Percentiles rank a stretch among this genome's conserved stretches.
These are phyloP conservation scores for Dolichoris vasculosae DNA, from an alignment of 1,140 invertebrate species.

Conservation along the genomic window DNA sequence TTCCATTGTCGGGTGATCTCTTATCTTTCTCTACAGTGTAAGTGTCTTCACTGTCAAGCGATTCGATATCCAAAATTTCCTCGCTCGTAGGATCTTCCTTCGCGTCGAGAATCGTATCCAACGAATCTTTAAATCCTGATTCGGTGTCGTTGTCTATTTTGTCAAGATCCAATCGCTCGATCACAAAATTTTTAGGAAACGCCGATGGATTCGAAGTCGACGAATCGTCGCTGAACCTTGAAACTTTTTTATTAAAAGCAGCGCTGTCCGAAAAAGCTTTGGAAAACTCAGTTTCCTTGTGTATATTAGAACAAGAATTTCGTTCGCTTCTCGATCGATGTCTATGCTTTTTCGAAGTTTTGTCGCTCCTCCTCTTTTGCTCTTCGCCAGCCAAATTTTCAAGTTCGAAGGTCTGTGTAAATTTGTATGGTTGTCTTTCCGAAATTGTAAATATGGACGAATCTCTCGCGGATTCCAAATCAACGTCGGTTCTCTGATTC, in stretches of 20 bases:
- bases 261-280: slow-evolving; percentile 58
- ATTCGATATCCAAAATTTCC: slow-evolving; percentile 49
- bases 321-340: slow-evolving; percentile 55
- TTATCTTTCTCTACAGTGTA: slow-evolving; percentile 61
- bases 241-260: slow-evolving; percentile 45
- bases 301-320: slow-evolving; percentile 33
- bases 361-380: not conserved
- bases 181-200: not conserved
- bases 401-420: slow-evolving; percentile 19
- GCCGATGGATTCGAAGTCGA: slow-evolving; percentile 20
- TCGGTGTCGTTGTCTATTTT: slow-evolving; percentile 11
- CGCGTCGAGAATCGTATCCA: slow-evolving; percentile 25
- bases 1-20: slow-evolving; percentile 40
- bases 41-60: slow-evolving; percentile 62
- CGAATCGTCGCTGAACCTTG: slow-evolving; percentile 47
- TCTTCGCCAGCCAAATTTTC: not conserved
- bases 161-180: slow-evolving; percentile 19
- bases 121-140: slow-evolving; percentile 33
- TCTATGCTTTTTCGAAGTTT: slow-evolving; percentile 3
- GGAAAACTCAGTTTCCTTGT: slow-evolving; percentile 50
- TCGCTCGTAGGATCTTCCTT: slow-evolving; percentile 34
- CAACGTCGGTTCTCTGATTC: slow-evolving; percentile 56
- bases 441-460: not conserved
- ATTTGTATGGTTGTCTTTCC: not conserved
- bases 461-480: slow-evolving; percentile 59